Evolutionary conservation across 2,113 vertebrate species (phyloP), one percentile per base, ranked within the genome.

Genomic region (Corythornis vintsioides): DNA sequence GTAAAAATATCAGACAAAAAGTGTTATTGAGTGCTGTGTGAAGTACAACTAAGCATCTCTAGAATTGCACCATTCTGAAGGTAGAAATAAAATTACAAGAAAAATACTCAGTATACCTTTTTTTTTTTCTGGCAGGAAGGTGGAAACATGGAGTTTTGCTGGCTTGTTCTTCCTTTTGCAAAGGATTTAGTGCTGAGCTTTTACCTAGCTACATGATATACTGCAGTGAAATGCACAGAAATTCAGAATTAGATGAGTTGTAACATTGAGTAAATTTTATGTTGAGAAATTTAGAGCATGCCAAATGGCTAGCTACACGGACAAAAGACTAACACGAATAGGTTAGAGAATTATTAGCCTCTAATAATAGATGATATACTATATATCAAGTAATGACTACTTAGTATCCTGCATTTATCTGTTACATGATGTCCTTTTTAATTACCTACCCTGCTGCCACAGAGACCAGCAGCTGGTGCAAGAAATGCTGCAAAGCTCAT

Each of bases 341-440:
- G 90, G 88, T 95, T 95, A 89, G 84, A 90, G 93, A 95, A 90
- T 94, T 96, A 96, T 95, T 96, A 90, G 93, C 88, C 83, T 67
- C 92, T 93, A 92, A 96, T 95, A 94, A 90, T 95, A 95, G 95
- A 92, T 80, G 60, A 94, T 92, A 89, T 87, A 64, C 52, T 90
- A 67, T 94, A 95, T 94, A 91, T 95, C 92, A 93, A 89, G 48
- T 92, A 93, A 93, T 91, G 93, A 91, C 65, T 92, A 69, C 87
- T 92, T 92, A 83, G 65, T 94, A 74, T 95, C 89, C 85, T 94
- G 75, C 92, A 64, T 95, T 93, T 96, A 95, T 92, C 93, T 92
- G 92, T 92, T 95, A 81, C 93, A 91, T 0, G 5, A 86, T 77
- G 93, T 95, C 95, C 93, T 93, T 93, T 94, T 89, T 94, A 95